Evolutionary conservation across 1,140 invertebrate species (phyloP), one percentile per base, ranked within the genome.

Genomic region (Plodia interpunctella): DNA sequence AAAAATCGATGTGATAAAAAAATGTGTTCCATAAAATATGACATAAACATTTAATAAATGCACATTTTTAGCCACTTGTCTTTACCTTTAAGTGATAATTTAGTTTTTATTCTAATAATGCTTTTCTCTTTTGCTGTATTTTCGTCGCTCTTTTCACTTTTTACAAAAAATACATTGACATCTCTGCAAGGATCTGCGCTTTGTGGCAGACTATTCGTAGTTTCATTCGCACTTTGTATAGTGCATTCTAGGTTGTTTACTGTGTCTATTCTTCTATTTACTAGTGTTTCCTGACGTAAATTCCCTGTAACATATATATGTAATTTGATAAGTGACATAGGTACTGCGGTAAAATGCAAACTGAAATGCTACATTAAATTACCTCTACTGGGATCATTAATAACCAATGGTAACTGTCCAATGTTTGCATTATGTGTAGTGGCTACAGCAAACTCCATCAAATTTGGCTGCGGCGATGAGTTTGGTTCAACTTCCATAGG

Each of bases 81-180:
- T 18, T 65, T 70, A 84, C 77, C 72, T 78, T 70, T 76, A 21
- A 83, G 77, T 51, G 62, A 63, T 44, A 75, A 72, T 62, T 77
- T 74, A 3, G 78, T 83, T 63, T 77, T 79, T 19, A 83, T 74
- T 72, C 65, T 80, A 57, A 80, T 63, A 10, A 66, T 71, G 59
- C 66, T 71, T 3, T 54, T 66, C 25, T 68, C 60, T 15, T 65
- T 44, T 15, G 13, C n/a, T 3, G 18, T 6, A 13, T 18, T 2
- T 10, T 35, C 50, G 25, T 52, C 30, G 2, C 28, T 28, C 51
- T 13, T 59, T 20, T 53, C 57, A 52, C 51, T 59, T 11, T 59
- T 21, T 21, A 59, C 51, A 0, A 59, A 30, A 38, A 59, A 30
- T 20, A 59, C 30, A 19, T 53, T 53, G 11, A 53, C 21, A 53